Percentiles rank a stretch among this genome's conserved stretches.
Conservation (phyloP, 2,888 invertebrate genomes). For the Tetragonisca angustula region DNA sequence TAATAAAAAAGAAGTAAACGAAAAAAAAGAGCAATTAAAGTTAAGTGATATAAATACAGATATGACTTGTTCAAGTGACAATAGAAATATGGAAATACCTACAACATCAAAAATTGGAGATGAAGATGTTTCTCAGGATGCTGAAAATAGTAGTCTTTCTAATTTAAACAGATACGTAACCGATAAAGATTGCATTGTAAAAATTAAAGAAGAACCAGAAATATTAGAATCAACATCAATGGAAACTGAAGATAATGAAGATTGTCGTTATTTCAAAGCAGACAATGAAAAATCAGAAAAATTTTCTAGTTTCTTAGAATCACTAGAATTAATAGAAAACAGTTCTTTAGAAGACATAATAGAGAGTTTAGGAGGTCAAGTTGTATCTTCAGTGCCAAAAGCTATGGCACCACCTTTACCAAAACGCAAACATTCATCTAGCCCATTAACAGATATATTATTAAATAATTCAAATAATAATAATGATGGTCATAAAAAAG, state of each 20-base stretch:
- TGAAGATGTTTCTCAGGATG: neutral
- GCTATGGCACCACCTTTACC: conserved; percentile 77
- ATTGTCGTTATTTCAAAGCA: conserved; percentile 77
- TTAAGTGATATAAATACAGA: neutral
- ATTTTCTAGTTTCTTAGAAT: conserved; percentile 75
- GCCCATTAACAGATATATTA: conserved; percentile 78
- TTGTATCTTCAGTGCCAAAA: conserved; percentile 67
- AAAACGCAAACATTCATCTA: conserved; percentile 75
- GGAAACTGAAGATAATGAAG: conserved; percentile 64
- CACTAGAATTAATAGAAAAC: conserved; percentile 65
- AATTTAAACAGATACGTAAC: conserved; percentile 13
- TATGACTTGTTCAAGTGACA: conserved; percentile 11
- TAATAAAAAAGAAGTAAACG: neutral
- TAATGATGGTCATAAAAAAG: conserved; percentile 73
- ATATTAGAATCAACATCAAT: conserved; percentile 25
- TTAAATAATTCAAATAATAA: conserved; percentile 79
- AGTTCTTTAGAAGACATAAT: conserved; percentile 72
- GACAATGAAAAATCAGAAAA: conserved; percentile 73
- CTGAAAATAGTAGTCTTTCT: conserved; percentile 12
- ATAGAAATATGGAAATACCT: conserved; percentile 11
- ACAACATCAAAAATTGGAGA: conserved; percentile 12
- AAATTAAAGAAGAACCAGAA: conserved; percentile 13
- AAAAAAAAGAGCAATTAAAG: neutral
- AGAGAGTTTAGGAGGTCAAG: conserved; percentile 71
- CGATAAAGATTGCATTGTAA: neutral